Evolutionary conservation across 2,888 invertebrate species (phyloP).

Genomic region (Limenitis camilla): DNA sequence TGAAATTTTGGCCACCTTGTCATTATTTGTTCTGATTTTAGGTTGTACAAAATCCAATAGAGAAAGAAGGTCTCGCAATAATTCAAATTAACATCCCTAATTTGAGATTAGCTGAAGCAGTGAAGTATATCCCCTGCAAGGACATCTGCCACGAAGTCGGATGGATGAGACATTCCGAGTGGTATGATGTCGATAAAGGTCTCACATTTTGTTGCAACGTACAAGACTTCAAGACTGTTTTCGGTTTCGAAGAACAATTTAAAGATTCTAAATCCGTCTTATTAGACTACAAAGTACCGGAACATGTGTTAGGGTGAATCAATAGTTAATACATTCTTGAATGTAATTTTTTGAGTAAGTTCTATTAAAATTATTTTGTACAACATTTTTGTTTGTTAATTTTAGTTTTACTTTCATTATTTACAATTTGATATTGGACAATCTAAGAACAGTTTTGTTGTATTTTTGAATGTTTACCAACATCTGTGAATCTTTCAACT

Average conservation of each 20-base stretch:
- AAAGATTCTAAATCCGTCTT: background rate
- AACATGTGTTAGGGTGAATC: background rate
- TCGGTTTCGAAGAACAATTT: conserved; percentile 18
- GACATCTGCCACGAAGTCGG: conserved; percentile 38
- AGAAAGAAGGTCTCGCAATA: conserved; percentile 38
- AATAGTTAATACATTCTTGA: background rate
- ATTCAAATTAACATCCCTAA: conserved; percentile 49
- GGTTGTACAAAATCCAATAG: conserved; percentile 40
- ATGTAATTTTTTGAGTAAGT: too few species aligned
- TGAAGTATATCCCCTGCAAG: conserved; percentile 31
- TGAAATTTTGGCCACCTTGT: too few species aligned
- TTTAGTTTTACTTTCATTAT: too few species aligned
- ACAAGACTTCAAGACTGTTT: conserved; percentile 35
- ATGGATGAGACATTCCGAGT: conserved; percentile 38
- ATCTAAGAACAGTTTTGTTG: too few species aligned
- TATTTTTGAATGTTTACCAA: too few species aligned
- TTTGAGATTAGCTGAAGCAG: conserved; percentile 26
- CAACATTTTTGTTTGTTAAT: too few species aligned
- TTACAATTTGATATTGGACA: too few species aligned
- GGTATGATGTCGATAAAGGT: conserved; percentile 35
- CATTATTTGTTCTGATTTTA: conserved; percentile 24
- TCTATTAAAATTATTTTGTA: too few species aligned
- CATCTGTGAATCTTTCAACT: too few species aligned
- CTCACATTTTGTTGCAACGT: conserved; percentile 45
- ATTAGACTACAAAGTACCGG: background rate